These are phyloP conservation scores for Alces alces DNA, from an alignment of 2,113 vertebrate species.

Conservation along the genomic window DNA sequence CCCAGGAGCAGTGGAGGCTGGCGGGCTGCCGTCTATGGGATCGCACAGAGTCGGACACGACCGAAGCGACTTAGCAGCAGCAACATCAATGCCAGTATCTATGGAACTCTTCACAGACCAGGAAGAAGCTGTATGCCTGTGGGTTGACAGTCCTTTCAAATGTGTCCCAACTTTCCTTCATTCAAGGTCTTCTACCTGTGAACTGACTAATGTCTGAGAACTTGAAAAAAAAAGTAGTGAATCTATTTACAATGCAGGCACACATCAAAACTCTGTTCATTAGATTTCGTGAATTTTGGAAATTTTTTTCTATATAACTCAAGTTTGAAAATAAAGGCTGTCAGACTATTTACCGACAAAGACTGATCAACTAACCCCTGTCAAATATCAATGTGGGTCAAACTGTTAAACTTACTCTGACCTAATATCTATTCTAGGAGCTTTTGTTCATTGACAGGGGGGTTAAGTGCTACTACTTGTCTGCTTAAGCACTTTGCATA, in stretches of 20 bases:
- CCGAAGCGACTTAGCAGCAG: too few relatives aligned
- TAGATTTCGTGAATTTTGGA: not conserved
- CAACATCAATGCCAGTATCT: not conserved
- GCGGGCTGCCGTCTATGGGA: too few relatives aligned
- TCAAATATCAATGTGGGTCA: not conserved
- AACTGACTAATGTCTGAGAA: not conserved
- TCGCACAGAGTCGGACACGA: too few relatives aligned
- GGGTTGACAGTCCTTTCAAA: not conserved
- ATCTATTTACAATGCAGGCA: not conserved
- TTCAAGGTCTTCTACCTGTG: not conserved
- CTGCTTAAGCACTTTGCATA: not conserved
- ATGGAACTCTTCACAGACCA: not conserved
- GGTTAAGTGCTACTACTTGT: not conserved
- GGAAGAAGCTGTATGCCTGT: not conserved
- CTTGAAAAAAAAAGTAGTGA: not conserved
- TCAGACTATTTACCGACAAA: not conserved
- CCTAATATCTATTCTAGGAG: not conserved
- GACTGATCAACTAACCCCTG: not conserved
- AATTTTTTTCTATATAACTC: not conserved
- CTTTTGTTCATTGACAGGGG: not conserved
- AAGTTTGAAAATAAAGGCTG: not conserved
- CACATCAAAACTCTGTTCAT: not conserved
- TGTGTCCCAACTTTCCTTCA: not conserved
- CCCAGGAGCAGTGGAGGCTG: accelerated
- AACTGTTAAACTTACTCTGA: not conserved